Conservation (phyloP, 2,888 invertebrate genomes). For the Volucella inanis region DNA sequence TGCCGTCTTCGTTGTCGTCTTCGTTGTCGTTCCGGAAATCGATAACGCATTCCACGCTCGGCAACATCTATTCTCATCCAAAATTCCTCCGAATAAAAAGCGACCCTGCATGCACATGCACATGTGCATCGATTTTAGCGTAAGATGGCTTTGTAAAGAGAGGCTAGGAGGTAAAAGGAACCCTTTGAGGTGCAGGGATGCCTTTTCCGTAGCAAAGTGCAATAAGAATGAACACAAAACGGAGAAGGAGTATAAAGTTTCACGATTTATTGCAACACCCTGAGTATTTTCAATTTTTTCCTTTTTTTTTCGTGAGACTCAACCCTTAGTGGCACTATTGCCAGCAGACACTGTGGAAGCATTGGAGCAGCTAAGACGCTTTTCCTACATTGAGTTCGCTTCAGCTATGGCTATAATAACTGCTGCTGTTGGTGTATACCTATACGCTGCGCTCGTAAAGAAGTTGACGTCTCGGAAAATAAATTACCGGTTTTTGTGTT, state of each 20-base stretch:
- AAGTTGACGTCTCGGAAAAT: constrained; percentile 74
- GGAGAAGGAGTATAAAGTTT: constrained; percentile 68
- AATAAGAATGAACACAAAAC: constrained; percentile 46
- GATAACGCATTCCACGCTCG: constrained; percentile 73
- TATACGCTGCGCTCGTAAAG: constrained; percentile 67
- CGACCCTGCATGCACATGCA: constrained; percentile 47
- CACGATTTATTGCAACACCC: constrained; percentile 72
- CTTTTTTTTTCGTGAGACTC: constrained; percentile 30
- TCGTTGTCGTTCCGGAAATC: constrained; percentile 53
- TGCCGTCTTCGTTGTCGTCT: constrained; percentile 9
- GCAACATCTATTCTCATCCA: constrained; percentile 67
- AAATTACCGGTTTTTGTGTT: constrained; percentile 72
- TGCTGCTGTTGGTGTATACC: constrained; percentile 48
- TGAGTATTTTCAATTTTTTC: constrained; percentile 30
- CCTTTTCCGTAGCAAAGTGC: constrained; percentile 49
- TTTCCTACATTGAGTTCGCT: constrained; percentile 49
- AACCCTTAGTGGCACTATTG: constrained; percentile 48
- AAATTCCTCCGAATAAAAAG: constrained; percentile 65
- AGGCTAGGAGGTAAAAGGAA: background rate
- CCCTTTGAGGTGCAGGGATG: constrained; percentile 30
- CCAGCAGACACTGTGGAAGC: constrained; percentile 71
- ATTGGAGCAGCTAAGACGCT: constrained; percentile 71
- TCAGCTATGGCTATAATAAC: constrained; percentile 2
- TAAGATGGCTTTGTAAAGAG: background rate
- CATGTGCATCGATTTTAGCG: constrained; percentile 6